Conservation (phyloP, 1,140 invertebrate genomes). For the Epicauta chinensis region DNA sequence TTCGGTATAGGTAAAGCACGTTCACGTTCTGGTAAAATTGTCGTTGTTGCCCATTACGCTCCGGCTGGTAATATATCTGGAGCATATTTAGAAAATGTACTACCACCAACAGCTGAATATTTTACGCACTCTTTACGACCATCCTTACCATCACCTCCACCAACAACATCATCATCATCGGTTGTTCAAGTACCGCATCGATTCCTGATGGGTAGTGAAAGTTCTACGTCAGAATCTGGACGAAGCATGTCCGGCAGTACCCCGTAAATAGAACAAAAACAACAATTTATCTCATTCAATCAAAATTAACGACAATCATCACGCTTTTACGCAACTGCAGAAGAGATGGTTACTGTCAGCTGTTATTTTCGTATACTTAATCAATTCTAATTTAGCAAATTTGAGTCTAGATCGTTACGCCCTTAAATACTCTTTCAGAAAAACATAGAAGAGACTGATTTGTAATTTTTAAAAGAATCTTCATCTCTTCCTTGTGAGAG, state of each 20-base stretch:
- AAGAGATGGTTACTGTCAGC: too few relatives aligned
- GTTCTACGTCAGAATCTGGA: slow-evolving; percentile 5
- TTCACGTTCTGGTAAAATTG: slow-evolving; percentile 64
- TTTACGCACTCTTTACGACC: slow-evolving; percentile 2
- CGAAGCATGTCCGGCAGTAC: slow-evolving; percentile 7
- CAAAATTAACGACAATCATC: too few relatives aligned
- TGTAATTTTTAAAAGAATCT: too few relatives aligned
- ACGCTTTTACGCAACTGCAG: too few relatives aligned
- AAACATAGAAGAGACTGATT: too few relatives aligned
- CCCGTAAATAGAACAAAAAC: not conserved
- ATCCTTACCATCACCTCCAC: not conserved
- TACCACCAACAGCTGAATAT: slow-evolving; percentile 48
- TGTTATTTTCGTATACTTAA: too few relatives aligned
- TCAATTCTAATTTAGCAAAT: too few relatives aligned
- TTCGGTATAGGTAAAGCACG: slow-evolving; percentile 79
- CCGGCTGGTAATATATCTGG: slow-evolving; percentile 73
- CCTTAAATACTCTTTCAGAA: too few relatives aligned
- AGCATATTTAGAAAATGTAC: slow-evolving; percentile 68
- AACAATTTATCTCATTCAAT: too few relatives aligned
- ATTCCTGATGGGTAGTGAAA: not conserved
- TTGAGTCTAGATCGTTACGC: too few relatives aligned
- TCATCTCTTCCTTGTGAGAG: too few relatives aligned
- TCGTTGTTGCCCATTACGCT: slow-evolving; percentile 76
- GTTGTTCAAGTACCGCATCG: not conserved
- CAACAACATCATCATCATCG: not conserved